Evolutionary conservation across 2,888 invertebrate species (phyloP).

Genomic region (Pedicia rivosa): DNA sequence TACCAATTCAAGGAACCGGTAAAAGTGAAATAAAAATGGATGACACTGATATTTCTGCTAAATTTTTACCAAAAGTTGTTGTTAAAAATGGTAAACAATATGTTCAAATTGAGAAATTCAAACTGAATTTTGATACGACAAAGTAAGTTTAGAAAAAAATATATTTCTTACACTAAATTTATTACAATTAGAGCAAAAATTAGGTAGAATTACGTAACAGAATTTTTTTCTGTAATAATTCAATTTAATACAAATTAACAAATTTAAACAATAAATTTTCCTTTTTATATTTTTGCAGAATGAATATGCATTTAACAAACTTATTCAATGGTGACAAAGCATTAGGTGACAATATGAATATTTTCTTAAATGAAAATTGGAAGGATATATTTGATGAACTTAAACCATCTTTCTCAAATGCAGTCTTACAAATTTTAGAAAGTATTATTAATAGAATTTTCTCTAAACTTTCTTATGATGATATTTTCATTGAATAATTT

Average conservation of each 20-base stretch:
- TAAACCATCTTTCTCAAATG: conserved; percentile 21
- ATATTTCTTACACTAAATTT: too few species aligned
- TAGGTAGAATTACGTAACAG: too few species aligned
- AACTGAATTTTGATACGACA: conserved; percentile 6
- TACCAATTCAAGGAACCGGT: conserved; percentile 20
- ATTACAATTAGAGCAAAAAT: too few species aligned
- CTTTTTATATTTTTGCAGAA: conserved; percentile 7
- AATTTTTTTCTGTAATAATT: too few species aligned
- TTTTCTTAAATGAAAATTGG: conserved; percentile 34
- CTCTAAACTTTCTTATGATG: conserved; percentile 23
- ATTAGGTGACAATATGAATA: conserved; percentile 31
- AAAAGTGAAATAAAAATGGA: conserved; percentile 19
- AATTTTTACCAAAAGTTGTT: conserved; percentile 23
- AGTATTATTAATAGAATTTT: conserved; percentile 25
- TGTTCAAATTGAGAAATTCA: conserved; percentile 16
- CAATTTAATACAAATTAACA: too few species aligned
- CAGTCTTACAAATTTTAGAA: conserved; percentile 21
- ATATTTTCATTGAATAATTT: conserved; percentile 15
- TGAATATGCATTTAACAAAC: conserved; percentile 21
- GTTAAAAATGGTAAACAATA: conserved; percentile 19
- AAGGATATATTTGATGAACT: conserved; percentile 28
- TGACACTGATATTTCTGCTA: conserved; percentile 22
- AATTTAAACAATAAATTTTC: conserved; percentile 1
- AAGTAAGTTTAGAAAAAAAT: conserved; percentile 2
- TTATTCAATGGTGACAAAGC: conserved; percentile 32